Evolutionary conservation across 2,113 vertebrate genomes (phyloP), one percentile per base, ranked within the genome.

Genomic region (Saccopteryx bilineata): DNA sequence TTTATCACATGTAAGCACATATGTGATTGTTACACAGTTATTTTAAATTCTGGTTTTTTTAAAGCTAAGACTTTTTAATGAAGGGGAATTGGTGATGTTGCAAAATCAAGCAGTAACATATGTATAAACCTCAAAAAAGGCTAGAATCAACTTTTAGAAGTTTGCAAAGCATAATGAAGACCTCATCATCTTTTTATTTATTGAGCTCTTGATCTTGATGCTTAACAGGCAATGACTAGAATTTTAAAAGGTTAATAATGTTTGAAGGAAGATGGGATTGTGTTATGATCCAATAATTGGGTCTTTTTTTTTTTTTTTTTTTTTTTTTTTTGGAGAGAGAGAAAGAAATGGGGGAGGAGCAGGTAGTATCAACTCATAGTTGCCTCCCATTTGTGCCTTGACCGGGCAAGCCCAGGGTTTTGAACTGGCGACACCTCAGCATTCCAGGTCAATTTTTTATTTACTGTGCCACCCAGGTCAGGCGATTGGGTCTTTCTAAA

Each of bases 61-160:
- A 2, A 95, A 87, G 11, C 74, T 58, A 81, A 84, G 31, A 9
- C 66, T 81, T 86, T 95, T 89, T 85, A 91, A 69, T 50, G 15
- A 76, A 69, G 17, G 31, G 12, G 11, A 87, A 72, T 88, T 92
- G 8, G 2, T 72, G 56, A 33, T 61, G 4, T 81, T 95, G 26
- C 46, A 83, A 80, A 89, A 69, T 91, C 58, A 94, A 96, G n/a
- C 56, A 94, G 2, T 83, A 91, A 76, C 63, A 76, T 74, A 65
- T 93, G 18, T 87, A 48, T 76, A 26, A 94, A 91, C 24, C 19
- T 88, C 58, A 80, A 2, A 94, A 94, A 91, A 66, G 33, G 31
- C 75, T 89, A 85, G n/a, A 95, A 39, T 88, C 26, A 75, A 75
- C 65, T 79, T 93, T 50, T 56, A 2, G 19, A 76, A 52, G 19